Percentiles rank a stretch among this genome's conserved stretches.
Conservation (phyloP, 2,113 vertebrate species). For the Bubo bubo region DNA sequence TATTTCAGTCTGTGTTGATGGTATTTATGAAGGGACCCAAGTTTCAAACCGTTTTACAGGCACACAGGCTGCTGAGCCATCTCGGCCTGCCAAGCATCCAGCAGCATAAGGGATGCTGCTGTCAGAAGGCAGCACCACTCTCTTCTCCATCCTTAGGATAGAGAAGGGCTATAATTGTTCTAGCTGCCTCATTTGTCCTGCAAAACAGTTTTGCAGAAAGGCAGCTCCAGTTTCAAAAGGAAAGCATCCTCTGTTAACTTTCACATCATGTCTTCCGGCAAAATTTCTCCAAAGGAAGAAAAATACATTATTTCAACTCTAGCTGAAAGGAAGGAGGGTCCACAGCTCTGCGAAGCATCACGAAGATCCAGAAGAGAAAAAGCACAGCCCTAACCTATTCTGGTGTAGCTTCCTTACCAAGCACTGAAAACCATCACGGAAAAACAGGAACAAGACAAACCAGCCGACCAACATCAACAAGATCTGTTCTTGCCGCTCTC, state of each 20-base stretch:
- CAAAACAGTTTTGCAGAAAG: not conserved
- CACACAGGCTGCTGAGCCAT: not conserved
- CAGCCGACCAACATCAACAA: not conserved
- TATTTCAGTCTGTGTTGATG: not conserved
- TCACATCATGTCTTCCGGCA: not conserved
- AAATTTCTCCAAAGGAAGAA: not conserved
- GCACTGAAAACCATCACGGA: not conserved
- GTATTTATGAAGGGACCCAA: not conserved
- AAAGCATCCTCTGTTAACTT: not conserved
- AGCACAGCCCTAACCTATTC: not conserved
- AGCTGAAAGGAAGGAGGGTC: not conserved
- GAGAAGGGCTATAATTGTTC: accelerated
- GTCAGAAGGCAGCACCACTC: not conserved
- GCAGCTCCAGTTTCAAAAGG: not conserved
- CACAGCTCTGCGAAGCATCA: not conserved
- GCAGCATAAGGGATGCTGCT: not conserved
- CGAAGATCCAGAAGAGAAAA: not conserved
- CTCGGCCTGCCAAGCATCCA: not conserved
- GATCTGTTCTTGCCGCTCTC: not conserved
- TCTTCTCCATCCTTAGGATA: not conserved
- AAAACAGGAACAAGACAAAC: not conserved
- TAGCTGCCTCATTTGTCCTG: not conserved
- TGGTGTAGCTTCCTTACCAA: not conserved
- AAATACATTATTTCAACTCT: not conserved
- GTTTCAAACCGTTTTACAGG: not conserved